Evolutionary conservation across 2,888 invertebrate species (phyloP).

Genomic region (Alcis repandata): DNA sequence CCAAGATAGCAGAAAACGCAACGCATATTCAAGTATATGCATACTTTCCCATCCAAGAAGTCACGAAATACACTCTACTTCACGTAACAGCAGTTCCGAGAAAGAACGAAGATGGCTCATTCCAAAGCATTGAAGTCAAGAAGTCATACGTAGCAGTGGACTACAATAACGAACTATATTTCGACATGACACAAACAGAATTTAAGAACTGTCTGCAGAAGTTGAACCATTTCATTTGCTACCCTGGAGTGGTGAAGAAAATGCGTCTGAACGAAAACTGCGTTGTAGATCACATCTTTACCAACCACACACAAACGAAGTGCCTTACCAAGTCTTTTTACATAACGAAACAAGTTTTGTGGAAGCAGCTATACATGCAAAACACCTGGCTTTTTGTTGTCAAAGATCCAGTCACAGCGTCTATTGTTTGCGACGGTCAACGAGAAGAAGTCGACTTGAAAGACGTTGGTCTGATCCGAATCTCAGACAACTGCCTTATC

Average conservation of each 20-base stretch:
- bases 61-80: not conserved
- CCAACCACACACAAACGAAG: not conserved
- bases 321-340: not conserved
- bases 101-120: not conserved
- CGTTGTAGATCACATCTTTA: constrained; percentile 2
- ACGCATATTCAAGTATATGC: constrained; percentile 5
- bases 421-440: constrained; percentile 1
- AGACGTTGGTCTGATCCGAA: not conserved
- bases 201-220: constrained; percentile 1
- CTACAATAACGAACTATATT: constrained; percentile 7
- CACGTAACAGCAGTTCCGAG: not conserved
- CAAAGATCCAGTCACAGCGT: not conserved
- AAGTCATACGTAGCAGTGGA: not conserved
- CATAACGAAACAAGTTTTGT: not conserved
- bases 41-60: constrained; percentile 10
- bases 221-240: constrained; percentile 3
- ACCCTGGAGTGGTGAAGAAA: not conserved
- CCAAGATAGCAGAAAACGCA: not conserved
- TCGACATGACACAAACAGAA: not conserved
- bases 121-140: constrained; percentile 1
- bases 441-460: not conserved
- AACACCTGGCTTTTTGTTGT: constrained; percentile 1
- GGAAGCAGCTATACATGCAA: constrained; percentile 1
- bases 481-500: not conserved
- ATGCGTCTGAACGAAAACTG: constrained; percentile 1